Conservation (phyloP, 2,113 vertebrate species). For the Brachyhypopomus occidentalis region DNA sequence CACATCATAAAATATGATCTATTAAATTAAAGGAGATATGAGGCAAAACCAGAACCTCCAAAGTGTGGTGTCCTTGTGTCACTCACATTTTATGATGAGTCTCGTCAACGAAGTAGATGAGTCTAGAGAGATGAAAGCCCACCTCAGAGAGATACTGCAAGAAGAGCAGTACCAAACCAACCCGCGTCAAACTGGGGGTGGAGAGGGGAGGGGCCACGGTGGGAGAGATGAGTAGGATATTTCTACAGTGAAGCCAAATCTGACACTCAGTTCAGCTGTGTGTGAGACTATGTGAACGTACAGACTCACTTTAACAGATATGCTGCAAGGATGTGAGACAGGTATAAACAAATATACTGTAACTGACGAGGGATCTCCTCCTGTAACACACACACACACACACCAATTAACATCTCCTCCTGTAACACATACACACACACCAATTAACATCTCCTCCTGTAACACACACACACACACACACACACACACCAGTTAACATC, state of each 20-base stretch:
- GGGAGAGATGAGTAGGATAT: background rate
- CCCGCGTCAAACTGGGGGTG: conserved; percentile 81
- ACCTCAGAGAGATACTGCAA: conserved; percentile 90
- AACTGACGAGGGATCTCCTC: conserved; percentile 94
- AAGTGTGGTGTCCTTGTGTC: background rate
- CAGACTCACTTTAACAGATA: conserved; percentile 94
- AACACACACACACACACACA: conserved; percentile 6
- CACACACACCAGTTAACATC: background rate
- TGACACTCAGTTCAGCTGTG: background rate
- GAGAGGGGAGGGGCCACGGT: background rate
- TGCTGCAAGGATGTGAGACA: conserved; percentile 87
- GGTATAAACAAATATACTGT: conserved; percentile 88
- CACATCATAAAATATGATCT: background rate
- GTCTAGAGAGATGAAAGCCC: conserved; percentile 88
- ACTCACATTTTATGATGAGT: conserved; percentile 94
- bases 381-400: conserved; percentile 69
- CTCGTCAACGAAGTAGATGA: conserved; percentile 91
- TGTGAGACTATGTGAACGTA: background rate
- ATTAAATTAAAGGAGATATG: too few relatives aligned
- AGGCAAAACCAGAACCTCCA: too few relatives aligned
- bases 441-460: conserved; percentile 34
- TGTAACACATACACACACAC: background rate
- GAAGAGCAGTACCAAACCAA: conserved; percentile 89
- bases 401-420: background rate
- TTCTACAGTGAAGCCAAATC: too few relatives aligned